phyloP scores from a whole-genome alignment of 2,797 vertebrate genomes.

The Melanotaenia trifasciata region DNA sequence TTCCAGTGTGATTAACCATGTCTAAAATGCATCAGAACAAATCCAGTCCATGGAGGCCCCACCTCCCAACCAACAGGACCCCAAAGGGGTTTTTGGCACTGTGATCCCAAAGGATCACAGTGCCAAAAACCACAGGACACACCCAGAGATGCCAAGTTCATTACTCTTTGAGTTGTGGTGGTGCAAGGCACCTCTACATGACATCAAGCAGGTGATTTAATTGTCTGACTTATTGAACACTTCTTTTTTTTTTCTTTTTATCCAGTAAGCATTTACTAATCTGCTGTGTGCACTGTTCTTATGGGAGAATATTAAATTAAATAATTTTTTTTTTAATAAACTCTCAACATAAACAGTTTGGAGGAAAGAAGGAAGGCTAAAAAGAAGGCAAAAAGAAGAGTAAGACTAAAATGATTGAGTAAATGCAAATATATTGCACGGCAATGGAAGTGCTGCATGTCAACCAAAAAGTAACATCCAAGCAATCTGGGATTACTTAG shows the following conservation, averaged over 20 bases:
- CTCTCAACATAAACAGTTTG: neutral
- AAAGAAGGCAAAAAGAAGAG: neutral
- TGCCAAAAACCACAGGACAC: neutral
- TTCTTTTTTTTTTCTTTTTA: too few species aligned
- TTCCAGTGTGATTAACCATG: neutral
- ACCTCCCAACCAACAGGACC: neutral
- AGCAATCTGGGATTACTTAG: neutral
- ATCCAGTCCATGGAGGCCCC: neutral
- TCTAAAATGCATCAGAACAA: neutral
- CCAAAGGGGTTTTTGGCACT: too few species aligned
- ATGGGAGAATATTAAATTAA: neutral
- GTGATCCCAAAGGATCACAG: neutral
- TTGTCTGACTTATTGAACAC: neutral
- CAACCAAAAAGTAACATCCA: neutral
- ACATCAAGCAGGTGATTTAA: neutral
- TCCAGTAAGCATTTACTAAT: neutral
- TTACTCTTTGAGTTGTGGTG: neutral
- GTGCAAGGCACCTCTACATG: neutral
- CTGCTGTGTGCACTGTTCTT: neutral
- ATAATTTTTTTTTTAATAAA: neutral
- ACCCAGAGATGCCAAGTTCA: conserved; percentile 6
- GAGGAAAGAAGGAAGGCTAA: neutral
- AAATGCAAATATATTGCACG: neutral
- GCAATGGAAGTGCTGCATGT: too few species aligned
- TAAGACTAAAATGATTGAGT: too few species aligned